Base-by-base conservation (phyloP, 2,797 vertebrate species). In the Gadopsis marmoratus region DNA sequence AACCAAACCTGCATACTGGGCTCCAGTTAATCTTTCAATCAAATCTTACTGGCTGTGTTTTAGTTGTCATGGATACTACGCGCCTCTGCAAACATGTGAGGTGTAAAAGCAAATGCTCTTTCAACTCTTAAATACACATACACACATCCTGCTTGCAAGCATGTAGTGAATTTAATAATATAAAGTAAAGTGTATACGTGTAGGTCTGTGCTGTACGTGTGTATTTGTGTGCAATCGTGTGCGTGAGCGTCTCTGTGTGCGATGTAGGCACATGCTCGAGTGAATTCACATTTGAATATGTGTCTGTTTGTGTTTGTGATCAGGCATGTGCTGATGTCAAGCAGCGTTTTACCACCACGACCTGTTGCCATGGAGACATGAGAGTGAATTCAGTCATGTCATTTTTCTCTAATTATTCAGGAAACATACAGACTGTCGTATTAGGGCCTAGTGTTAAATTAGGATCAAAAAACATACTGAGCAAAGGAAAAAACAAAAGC, bases 291-390 rank as follows among this genome's bases (percentile, higher is more conserved):
- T 67, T 47, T 51, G 43, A 45, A 45, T 45, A 2, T 16, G 16
- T 16, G 41, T 43, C 12, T 39, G 39, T 41, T 41, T 47, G 6
- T 47, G 45, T 47, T 16, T 47, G 16, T 58, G 59, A 68, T 63
- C 53, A 50, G 48, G 58, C 53, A 63, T 75, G 43, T 61, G 74
- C 48, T 10, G 17, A 41, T 83, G 53, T 71, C 71, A 54, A 72
- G 59, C 67, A 4, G 1, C 26, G 1, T 65, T 87, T 79, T 70
- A 51, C 69, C 72, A 74, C 39, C 29, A 41, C 79, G 66, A 79
- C 68, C 64, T 66, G 86, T 88, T 88, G 59, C 88, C 67, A 85
- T 83, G 78, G 84, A 70, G 74, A 86, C 71, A 41, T 50, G 58
- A 66, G 13, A 72, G 59, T 48, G 55, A 62, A 63, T 77, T 59